Evolutionary conservation across 2,888 invertebrate species (phyloP).

Genomic region (Loripinus fragilis): DNA sequence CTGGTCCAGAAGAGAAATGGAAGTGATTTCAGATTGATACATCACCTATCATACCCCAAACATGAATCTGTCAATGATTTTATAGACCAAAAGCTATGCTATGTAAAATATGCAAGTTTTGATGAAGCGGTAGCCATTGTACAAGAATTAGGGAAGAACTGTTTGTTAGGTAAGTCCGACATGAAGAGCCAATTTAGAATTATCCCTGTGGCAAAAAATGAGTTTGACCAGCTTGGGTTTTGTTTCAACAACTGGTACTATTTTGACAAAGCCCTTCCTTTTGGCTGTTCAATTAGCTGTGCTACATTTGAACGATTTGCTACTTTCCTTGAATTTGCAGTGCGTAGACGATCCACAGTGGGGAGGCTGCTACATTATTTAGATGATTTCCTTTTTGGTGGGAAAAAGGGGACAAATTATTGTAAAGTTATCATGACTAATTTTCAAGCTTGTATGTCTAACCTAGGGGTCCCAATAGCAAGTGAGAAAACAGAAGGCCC

Average conservation of each 20-base stretch:
- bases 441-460: conserved; percentile 13
- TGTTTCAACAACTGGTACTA: background rate
- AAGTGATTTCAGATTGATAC: no score
- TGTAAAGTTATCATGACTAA: background rate
- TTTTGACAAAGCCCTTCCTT: conserved; percentile 26
- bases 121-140: conserved; percentile 10
- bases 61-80: conserved; percentile 29
- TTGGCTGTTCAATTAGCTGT: background rate
- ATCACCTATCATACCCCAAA: conserved; percentile 18
- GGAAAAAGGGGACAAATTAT: background rate
- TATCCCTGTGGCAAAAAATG: background rate
- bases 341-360: background rate
- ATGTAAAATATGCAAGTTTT: conserved; percentile 28
- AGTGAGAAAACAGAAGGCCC: conserved; percentile 40
- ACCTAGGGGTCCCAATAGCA: conserved; percentile 31
- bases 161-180: conserved; percentile 17
- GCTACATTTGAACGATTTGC: no score
- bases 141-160: conserved; percentile 13
- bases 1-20: no score
- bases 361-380: conserved; percentile 34
- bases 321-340: background rate
- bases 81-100: conserved; percentile 23
- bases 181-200: background rate
- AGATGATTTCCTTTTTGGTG: conserved; percentile 41
- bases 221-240: background rate